These are phyloP conservation scores for Chymomyza procnemis DNA, from an alignment of 2,888 invertebrate genomes.

Conservation along the genomic window DNA sequence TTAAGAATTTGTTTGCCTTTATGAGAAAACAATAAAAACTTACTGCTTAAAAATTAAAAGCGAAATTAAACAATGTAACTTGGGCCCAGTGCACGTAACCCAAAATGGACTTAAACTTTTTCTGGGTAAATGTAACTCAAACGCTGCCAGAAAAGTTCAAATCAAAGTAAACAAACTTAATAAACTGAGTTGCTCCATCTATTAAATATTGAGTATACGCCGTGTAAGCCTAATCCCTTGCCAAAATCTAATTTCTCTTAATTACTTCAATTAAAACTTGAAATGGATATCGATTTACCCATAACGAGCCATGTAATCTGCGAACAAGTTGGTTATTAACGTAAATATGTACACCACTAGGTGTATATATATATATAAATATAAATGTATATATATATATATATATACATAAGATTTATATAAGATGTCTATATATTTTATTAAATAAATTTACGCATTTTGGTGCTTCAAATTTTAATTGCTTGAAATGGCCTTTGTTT, in stretches of 20 bases:
- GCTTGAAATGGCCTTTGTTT: neutral
- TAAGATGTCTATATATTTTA: too few species aligned
- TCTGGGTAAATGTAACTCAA: slow-evolving; percentile 26
- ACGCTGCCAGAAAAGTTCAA: slow-evolving; percentile 26
- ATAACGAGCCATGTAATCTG: neutral
- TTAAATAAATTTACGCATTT: neutral
- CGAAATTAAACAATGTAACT: too few species aligned
- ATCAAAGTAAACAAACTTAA: slow-evolving; percentile 20
- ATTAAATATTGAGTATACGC: slow-evolving; percentile 25
- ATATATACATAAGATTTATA: neutral
- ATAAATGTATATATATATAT: neutral
- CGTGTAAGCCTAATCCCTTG: neutral
- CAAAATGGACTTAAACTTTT: neutral
- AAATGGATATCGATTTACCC: slow-evolving; percentile 4
- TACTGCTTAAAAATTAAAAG: too few species aligned
- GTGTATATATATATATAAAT: neutral
- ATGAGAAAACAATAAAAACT: too few species aligned
- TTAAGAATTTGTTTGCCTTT: too few species aligned
- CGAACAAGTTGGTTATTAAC: neutral
- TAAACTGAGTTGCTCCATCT: slow-evolving; percentile 14
- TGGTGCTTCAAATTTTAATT: neutral
- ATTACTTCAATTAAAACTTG: slow-evolving; percentile 36
- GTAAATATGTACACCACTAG: too few species aligned
- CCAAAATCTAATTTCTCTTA: slow-evolving; percentile 12
- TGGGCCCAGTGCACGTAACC: too few species aligned